Evolutionary conservation across 2,888 invertebrate genomes (phyloP), one percentile per base, ranked within the genome.

Genomic region (Hypercompe scribonia): DNA sequence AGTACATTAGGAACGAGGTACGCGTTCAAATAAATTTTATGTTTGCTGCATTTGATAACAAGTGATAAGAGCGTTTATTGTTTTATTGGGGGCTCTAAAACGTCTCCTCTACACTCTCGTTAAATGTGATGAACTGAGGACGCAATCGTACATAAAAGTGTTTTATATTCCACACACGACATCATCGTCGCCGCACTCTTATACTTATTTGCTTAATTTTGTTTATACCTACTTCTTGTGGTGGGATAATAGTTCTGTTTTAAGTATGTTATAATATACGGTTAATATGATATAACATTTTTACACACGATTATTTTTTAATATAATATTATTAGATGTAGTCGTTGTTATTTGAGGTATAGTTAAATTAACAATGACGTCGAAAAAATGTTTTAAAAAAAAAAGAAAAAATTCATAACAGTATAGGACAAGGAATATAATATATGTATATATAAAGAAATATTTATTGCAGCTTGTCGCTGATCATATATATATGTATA

Each of bases 31-130:
- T 93, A 94, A 89, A 92, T 90, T 92, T 87, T 86, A 91, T 93
- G 93, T 93, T 93, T 93, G 93, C 91, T 89, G 88, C 86, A 75
- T 90, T 90, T 93, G 93, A 94, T 93, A 94, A 92, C 89, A 84
- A 77, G 87, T 92, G 95, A 95, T 95, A 95, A 95, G 89, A 85
- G 84, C 89, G 89, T 90, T 93, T 92, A 95, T 95, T 94, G 95
- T 95, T 95, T 95, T 95, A 95, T 94, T 93, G 93, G 89, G 80
- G 90, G 94, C 87, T 90, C 91, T 86, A 84, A 86, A 86, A 84
- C 81, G 81, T 84, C 82, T 85, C 78, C 80, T 83, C 84, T 78
- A 81, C 84, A 83, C 79, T 82, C 84, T 83, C 82, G 84, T 83
- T 85, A 78, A 81, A 85, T 82, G 79, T 85, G 84, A 86, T 85